A percentile compares a stretch with the other conserved stretches of the same genome.
Evolutionary conservation across 1,140 invertebrate genomes (phyloP).

Genomic region (Halictus rubicundus): DNA sequence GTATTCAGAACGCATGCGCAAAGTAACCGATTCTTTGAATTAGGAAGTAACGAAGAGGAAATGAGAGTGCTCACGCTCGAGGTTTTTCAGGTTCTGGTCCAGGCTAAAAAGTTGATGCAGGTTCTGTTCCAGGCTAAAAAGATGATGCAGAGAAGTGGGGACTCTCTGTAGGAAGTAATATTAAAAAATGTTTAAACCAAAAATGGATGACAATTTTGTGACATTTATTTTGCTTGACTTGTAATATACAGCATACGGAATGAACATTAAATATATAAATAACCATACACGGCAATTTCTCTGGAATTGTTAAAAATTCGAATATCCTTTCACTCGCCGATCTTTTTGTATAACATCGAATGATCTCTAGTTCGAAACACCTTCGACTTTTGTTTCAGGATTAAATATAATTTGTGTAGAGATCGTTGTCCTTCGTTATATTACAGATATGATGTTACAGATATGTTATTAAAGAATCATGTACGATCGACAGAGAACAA

Average conservation of each 20-base stretch:
- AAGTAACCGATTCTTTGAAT: too few relatives aligned
- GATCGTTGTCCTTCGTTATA: background rate
- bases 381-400: background rate
- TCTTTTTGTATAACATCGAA: background rate
- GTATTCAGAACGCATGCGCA: background rate
- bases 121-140: too few relatives aligned
- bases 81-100: too few relatives aligned
- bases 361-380: background rate
- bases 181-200: background rate
- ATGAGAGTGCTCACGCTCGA: too few relatives aligned
- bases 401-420: background rate
- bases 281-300: background rate
- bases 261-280: slow-evolving; percentile 1
- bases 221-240: slow-evolving; percentile 19
- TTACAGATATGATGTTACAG: background rate
- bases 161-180: background rate
- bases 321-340: background rate
- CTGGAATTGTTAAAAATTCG: background rate
- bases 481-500: background rate
- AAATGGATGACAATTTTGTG: slow-evolving; percentile 9
- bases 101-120: too few relatives aligned
- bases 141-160: too few relatives aligned
- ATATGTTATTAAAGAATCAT: slow-evolving; percentile 13
- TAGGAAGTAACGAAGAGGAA: too few relatives aligned
- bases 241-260: slow-evolving; percentile 17